Base-by-base conservation (phyloP, 2,888 invertebrate species). In the Leptura quadrifasciata region DNA sequence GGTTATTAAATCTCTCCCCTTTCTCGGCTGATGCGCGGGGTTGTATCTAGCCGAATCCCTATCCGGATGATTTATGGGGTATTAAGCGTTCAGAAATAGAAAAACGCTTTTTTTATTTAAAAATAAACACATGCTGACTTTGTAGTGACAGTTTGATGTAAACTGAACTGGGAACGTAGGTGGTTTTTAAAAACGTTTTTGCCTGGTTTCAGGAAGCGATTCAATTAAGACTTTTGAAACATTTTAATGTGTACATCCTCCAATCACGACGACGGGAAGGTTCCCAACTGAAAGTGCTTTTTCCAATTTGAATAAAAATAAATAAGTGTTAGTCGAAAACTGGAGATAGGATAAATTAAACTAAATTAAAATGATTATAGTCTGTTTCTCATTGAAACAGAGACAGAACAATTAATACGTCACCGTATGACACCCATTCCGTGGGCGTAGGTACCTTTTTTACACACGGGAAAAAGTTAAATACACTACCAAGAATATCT, bases 61-160 rank as follows among this genome's bases (percentile, higher is more conserved):
- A 76, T 76, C 74, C 17, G 70, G 60, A 74, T 79, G 79, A 79
- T 79, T 70, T 76, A 77, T 79, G 79, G 67, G 69, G 79, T 76
- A 79, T 77, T 79, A 77, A 76, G 72, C 70, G 76, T 77, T 79
- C 79, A 72, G 71, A 79, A 79, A 79, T 79, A 79, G 77, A 76
- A 76, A 68, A 72, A 74, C 69, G 72, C 52, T 63, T 78, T 79
- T 79, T 79, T 72, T 75, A 68, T 72, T 77, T 77, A 69, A 79
- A 79, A 79, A 77, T 79, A 79, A 77, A 77, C 77, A 79, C 70
- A 64, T 79, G 79, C 68, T 64, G 74, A 71, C 68, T 61, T 68
- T 67, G 63, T 60, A 72, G 69, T 77, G 77, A 79, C 76, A 72
- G 76, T 65, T 72, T 76, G 76, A 77, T 79, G 74, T 77, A 73